Evolutionary conservation across 2,888 invertebrate genomes (phyloP), one percentile per base, ranked within the genome.

Genomic region (Caenorhabditis angaria): DNA sequence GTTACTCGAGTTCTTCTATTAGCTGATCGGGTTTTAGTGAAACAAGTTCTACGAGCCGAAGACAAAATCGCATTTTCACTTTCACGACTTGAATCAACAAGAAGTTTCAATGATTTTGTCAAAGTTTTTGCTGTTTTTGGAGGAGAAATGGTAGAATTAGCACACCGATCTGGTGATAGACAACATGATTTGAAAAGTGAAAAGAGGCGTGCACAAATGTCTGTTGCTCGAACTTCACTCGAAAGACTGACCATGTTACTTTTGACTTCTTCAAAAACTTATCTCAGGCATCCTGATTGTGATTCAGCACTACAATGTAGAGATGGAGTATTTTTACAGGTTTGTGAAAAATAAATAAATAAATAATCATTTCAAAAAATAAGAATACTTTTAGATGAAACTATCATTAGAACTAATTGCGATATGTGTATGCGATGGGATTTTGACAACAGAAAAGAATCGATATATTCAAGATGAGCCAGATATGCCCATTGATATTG

Each of bases 41-140:
- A 96, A 87, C 96, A 99, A 89, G 91, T 99, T 63, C 91, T 99
- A 58, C 91, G 94, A 73, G 94, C 95, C 66, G 97, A 97, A 90
- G 95, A 97, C 89, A 96, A 96, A 89, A 89, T 90, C 29, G 82
- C 88, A 20, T 86, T 83, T 65, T 89, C 89, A 50, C 82, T 90
- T 50, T 85, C 88, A 56, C 88, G 89, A 48, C 84, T 91, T 66
- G 90, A 91, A 82, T 88, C 87, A 70, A 90, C 90, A 22, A 88
- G 88, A 61, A 88, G 89, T 75, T 90, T 90, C 82, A 94, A 96
- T 61, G 97, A 99, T 89, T 99, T 99, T 89, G 97, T 99, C 66
- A 94, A 95, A 88, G 95, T 96, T 25, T 99, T 99, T 90, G 95
- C 96, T 82, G 94, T 96, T 88, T 97, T 99, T 88, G 99, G 97